Evolutionary conservation across 2,888 invertebrate genomes (phyloP), one percentile per base, ranked within the genome.

Genomic region (Caenorhabditis zanzibari): DNA sequence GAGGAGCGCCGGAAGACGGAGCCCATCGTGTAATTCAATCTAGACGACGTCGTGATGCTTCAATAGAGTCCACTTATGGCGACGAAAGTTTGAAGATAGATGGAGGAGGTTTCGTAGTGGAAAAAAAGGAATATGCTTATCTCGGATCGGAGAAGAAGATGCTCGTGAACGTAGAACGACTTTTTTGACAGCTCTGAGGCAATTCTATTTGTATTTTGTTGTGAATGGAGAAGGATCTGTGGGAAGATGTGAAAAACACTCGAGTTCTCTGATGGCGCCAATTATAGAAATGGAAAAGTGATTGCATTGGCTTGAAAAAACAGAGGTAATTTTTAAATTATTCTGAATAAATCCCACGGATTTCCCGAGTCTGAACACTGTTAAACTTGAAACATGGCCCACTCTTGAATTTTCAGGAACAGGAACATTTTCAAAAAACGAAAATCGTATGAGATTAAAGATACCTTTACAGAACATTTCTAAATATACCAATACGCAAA

Each of bases 21-120:
- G 41, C 79, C 71, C 79, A 79, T 79, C 79, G 79, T 79, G 79
- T 79, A 79, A 79, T 79, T 79, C 79, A 79, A 79, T 79, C 79
- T 79, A 64, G 79, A 79, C 79, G 79, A 71, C 79, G 79, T 71
- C 79, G 71, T 72, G 79, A 79, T 79, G 71, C 79, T 79, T 79
- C 79, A 79, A 79, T 79, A 79, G 79, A 79, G 79, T 71, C 79
- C 71, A 79, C 79, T 79, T 79, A 79, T 79, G 79, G 76, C 68
- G 68, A 69, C 56, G 71, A 77, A 76, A 76, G 76, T 76, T 76
- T 76, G 76, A 76, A 61, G 61, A n/a, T 2, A 63, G 44, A 63
- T 26, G 44, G 38, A 61, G 16, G 35, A 22, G 35, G 59, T 59
- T 49, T 19, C 28, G 28, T 12, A 44, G 16, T 22, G 19, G 58